Conservation (phyloP, 2,797 vertebrate genomes). For the Ptychobarbus kaznakovi region DNA sequence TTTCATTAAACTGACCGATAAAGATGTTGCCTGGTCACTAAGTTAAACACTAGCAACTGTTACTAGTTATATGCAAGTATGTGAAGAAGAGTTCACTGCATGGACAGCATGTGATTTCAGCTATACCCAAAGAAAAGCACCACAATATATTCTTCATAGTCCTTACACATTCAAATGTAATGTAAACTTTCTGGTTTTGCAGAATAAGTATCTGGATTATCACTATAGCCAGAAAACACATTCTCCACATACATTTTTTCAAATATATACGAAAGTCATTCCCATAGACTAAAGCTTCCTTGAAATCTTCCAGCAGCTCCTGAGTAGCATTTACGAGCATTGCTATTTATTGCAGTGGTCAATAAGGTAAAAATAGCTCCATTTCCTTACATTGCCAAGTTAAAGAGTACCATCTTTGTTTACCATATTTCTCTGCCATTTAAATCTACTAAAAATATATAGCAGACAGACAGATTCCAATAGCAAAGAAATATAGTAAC, state of each 20-base stretch:
- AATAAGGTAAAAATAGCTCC: constrained; percentile 21
- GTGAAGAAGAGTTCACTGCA: not conserved
- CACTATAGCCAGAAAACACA: not conserved
- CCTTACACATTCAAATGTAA: not conserved
- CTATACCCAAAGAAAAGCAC: not conserved
- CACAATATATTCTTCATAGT: not conserved
- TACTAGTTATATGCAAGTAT: not conserved
- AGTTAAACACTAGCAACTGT: too few species aligned
- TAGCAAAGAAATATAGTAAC: not conserved
- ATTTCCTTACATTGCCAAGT: not conserved
- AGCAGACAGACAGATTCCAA: not conserved
- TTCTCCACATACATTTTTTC: not conserved
- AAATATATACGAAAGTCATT: not conserved
- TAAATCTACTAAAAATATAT: not conserved
- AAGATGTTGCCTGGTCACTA: not conserved
- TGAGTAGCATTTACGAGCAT: not conserved
- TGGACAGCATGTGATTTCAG: not conserved
- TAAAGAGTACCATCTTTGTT: not conserved
- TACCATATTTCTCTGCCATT: not conserved
- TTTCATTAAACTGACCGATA: too few species aligned
- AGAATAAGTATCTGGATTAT: not conserved
- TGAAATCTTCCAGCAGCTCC: constrained; percentile 2
- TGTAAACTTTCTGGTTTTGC: not conserved
- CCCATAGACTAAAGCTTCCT: not conserved
- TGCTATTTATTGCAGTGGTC: constrained; percentile 21